Evolutionary conservation across 2,113 vertebrate genomes (phyloP).

Genomic region (Saguinus imperator): DNA sequence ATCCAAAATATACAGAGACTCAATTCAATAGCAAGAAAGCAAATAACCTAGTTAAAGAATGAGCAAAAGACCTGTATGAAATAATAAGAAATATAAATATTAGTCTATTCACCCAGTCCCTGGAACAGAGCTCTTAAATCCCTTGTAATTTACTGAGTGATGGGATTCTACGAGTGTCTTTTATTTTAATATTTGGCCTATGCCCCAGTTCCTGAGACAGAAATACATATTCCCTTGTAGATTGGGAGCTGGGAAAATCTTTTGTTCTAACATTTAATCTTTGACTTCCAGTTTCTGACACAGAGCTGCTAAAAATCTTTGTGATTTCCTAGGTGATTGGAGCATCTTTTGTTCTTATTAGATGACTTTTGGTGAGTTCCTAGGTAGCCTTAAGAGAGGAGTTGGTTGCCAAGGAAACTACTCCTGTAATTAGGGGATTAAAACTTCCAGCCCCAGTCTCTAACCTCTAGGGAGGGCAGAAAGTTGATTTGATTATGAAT

Average conservation of each 20-base stretch:
- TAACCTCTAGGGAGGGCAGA: neutral
- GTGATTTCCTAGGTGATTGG: neutral
- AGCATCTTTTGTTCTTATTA: neutral
- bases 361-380: neutral
- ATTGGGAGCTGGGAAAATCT: neutral
- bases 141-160: neutral
- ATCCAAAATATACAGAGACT: neutral
- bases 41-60: neutral
- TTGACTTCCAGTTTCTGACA: neutral
- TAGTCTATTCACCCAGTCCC: neutral
- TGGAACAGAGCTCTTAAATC: neutral
- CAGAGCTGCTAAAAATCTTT: neutral
- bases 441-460: neutral
- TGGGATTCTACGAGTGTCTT: neutral
- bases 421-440: neutral
- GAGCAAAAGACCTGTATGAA: neutral
- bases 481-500: neutral
- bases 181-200: neutral
- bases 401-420: neutral
- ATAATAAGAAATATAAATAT: neutral
- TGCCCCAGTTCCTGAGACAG: neutral
- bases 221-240: neutral
- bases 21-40: neutral
- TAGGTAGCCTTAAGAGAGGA: neutral
- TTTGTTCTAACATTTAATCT: neutral